Evolutionary conservation across 1,140 invertebrate genomes (phyloP).

Genomic region (Temnothorax curvispinosus): DNA sequence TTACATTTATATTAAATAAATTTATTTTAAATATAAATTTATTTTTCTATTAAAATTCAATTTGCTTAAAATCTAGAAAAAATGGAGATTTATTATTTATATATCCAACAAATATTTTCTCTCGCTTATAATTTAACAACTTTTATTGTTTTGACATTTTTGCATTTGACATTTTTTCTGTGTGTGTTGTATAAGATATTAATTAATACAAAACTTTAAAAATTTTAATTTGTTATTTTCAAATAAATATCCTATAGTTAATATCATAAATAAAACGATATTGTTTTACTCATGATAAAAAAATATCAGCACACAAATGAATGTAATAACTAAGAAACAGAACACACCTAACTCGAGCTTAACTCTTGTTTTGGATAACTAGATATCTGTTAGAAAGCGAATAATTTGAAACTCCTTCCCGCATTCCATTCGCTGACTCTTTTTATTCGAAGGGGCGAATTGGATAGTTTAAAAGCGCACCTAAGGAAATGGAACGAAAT

Average conservation of each 20-base stretch:
- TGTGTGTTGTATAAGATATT: background rate
- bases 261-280: constrained; percentile 57
- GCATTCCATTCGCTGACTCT: constrained; percentile 64
- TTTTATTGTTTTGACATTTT: background rate
- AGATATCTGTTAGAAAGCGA: constrained; percentile 66
- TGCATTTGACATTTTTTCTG: background rate
- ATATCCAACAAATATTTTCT: background rate
- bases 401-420: constrained; percentile 69
- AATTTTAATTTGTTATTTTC: background rate
- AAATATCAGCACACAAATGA: constrained; percentile 29
- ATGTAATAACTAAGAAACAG: constrained; percentile 32
- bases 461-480: constrained; percentile 68
- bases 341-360: constrained; percentile 69
- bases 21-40: background rate
- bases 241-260: background rate
- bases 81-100: constrained; percentile 6
- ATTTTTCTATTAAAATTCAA: background rate
- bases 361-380: constrained; percentile 70
- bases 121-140: background rate
- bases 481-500: constrained; percentile 62
- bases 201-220: background rate
- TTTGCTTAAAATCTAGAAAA: background rate
- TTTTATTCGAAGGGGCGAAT: constrained; percentile 69
- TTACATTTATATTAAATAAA: background rate
- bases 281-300: constrained; percentile 56